Evolutionary conservation across 2,113 vertebrate genomes (phyloP).

Genomic region (Nyctibius bracteatus): DNA sequence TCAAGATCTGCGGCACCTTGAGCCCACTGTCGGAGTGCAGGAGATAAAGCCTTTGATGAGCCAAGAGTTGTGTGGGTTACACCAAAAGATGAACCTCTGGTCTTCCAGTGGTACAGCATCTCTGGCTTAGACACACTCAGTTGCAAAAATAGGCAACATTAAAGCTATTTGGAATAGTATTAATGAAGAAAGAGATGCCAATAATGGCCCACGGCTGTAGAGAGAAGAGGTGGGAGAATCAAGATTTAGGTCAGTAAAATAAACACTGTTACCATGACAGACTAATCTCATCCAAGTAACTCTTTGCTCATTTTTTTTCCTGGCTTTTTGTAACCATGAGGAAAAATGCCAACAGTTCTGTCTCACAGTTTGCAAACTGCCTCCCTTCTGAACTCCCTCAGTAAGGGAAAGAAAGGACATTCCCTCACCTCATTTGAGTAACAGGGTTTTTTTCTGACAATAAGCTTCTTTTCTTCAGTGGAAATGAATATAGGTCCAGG

Average conservation of each 20-base stretch:
- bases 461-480: background rate
- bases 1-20: background rate
- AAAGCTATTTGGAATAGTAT: background rate
- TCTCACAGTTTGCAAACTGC: background rate
- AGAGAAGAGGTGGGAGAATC: background rate
- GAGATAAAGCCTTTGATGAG: background rate
- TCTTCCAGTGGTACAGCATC: background rate
- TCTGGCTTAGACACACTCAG: background rate
- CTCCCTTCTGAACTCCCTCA: background rate
- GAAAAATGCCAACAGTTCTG: background rate
- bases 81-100: background rate
- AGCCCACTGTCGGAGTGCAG: background rate
- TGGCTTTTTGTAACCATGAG: background rate
- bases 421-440: background rate
- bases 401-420: background rate
- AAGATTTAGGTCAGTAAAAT: conserved; percentile 8
- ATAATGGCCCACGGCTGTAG: background rate
- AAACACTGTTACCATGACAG: background rate
- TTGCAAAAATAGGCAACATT: background rate
- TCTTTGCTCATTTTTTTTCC: background rate
- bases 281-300: background rate
- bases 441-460: background rate
- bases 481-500: background rate
- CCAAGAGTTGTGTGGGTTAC: background rate
- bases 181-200: background rate